These are phyloP conservation scores for Trichacis sp. DNA, from an alignment of 2,888 invertebrate genomes.

Conservation along the genomic window DNA sequence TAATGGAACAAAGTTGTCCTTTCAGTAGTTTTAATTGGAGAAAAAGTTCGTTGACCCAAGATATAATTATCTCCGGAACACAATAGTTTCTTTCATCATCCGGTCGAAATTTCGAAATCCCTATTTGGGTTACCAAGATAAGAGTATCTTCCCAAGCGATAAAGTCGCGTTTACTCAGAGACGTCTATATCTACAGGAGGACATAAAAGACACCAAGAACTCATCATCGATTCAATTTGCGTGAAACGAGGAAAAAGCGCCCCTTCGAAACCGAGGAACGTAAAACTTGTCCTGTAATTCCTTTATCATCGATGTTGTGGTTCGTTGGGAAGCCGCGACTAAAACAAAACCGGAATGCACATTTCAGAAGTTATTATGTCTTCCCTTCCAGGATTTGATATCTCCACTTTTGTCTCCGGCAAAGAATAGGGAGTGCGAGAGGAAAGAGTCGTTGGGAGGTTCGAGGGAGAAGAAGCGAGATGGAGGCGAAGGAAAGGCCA, in stretches of 20 bases:
- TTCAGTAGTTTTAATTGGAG: background rate
- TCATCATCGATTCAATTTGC: background rate
- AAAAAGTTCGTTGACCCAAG: background rate
- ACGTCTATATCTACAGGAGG: too few relatives aligned
- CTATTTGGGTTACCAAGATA: too few relatives aligned
- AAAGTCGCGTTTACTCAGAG: too few relatives aligned
- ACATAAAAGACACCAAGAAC: too few relatives aligned
- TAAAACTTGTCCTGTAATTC: slow-evolving; percentile 4
- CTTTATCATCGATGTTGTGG: slow-evolving; percentile 32
- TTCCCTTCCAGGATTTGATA: slow-evolving; percentile 39
- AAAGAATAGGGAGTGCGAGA: slow-evolving; percentile 36
- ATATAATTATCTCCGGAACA: background rate
- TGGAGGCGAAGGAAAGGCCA: slow-evolving; percentile 42
- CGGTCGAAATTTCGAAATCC: background rate
- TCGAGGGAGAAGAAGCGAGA: slow-evolving; percentile 26
- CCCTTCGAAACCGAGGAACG: background rate
- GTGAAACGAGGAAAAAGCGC: slow-evolving; percentile 3
- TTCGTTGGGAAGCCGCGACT: slow-evolving; percentile 37
- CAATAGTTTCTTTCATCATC: background rate
- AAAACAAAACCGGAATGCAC: slow-evolving; percentile 42
- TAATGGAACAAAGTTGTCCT: background rate
- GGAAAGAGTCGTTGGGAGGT: too few relatives aligned
- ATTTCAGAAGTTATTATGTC: slow-evolving; percentile 42
- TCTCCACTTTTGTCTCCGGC: slow-evolving; percentile 36
- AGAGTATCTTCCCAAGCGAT: too few relatives aligned